Evolutionary conservation across 2,888 invertebrate genomes (phyloP).

Genomic region (Euplagia quadripunctaria): DNA sequence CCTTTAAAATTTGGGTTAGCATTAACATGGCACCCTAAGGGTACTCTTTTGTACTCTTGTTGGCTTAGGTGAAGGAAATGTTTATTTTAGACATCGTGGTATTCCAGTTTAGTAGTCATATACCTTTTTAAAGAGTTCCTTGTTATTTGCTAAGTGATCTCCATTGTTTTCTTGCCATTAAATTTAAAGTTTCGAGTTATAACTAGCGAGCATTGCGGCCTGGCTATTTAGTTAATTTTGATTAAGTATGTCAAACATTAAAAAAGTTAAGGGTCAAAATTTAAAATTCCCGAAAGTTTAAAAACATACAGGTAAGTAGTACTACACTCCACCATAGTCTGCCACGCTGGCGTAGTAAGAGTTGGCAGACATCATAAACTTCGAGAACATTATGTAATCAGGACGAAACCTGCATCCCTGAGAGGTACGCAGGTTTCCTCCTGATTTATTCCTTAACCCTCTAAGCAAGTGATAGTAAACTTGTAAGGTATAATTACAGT

Average conservation of each 20-base stretch:
- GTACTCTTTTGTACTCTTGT: conserved; percentile 52
- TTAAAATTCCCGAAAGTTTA: background rate
- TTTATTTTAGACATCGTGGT: conserved; percentile 36
- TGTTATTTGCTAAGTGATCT: background rate
- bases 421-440: too few relatives aligned
- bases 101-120: background rate
- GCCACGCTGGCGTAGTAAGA: background rate
- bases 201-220: too few relatives aligned
- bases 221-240: background rate
- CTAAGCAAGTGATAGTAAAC: background rate
- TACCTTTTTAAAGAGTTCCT: background rate
- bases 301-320: background rate
- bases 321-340: background rate
- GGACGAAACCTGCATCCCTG: too few relatives aligned
- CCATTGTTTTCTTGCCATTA: background rate
- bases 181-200: background rate
- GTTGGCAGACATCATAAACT: background rate
- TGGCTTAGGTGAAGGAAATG: conserved; percentile 51
- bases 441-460: too few relatives aligned
- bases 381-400: too few relatives aligned
- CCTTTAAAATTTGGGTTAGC: conserved; percentile 51
- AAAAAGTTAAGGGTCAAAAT: background rate
- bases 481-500: background rate
- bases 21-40: conserved; percentile 47
- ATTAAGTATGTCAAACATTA: background rate